Base-by-base conservation (phyloP, 2,113 vertebrate species). In the Murina feae region DNA sequence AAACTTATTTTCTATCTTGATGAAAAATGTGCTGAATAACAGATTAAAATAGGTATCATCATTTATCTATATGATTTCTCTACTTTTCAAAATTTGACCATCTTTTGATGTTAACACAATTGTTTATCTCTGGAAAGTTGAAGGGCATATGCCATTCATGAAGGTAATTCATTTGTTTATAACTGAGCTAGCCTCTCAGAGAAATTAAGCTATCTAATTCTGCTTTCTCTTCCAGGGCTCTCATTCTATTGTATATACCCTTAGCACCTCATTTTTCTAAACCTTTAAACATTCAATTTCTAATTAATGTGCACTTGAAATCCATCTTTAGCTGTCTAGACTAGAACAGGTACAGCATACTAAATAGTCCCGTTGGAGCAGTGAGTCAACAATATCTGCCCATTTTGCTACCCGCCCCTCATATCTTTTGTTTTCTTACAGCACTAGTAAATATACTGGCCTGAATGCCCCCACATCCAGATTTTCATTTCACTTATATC, bases 71-170 rank as follows among this genome's bases (percentile, higher is more conserved):
- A 4, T 51, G 71, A 60, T 37, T 94, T 84, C 30, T 51, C 60
- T 78, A 78, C 10, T 87, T 86, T 87, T 82, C 47, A 91, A 91
- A 95, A 87, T 82, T 87, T 2, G 3, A 82, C 58, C 39, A 74
- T 25, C 78, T 81, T 79, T 81, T 58, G 16, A 39, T 58, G 47
- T 65, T 55, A 80, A 68, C 37, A 91, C 32, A 81, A 74, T 55
- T 65, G 47, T 80, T 91, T 81, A 39, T 74, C 44, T 82, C 68
- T 68, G 76, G 60, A 82, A 82, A 86, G 23, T 7, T 32, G 53
- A 75, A 44, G 66, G 37, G 21, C 30, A 42, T 79, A 30, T 89
- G 39, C 44, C 39, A 91, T 84, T 42, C 47, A 55, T 55, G 37
- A 16, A 76, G 58, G 68, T 39, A 60, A 49, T 58, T 68, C 49